phyloP scores from a whole-genome alignment of 2,888 invertebrate genomes.

The Netelia melanura region DNA sequence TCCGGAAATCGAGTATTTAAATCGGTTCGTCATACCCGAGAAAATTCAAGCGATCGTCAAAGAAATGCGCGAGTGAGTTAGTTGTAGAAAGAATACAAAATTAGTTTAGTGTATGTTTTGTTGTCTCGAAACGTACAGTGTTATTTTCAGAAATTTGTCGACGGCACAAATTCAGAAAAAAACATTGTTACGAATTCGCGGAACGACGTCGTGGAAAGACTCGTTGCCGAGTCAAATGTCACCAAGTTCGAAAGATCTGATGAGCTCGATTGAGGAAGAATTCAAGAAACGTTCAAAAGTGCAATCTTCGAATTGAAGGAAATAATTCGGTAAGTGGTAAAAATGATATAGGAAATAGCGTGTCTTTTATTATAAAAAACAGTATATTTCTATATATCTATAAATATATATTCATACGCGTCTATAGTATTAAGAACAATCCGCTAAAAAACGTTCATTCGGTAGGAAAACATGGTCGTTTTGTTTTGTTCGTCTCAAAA shows the following conservation, averaged over 20 bases:
- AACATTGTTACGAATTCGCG: slow-evolving; percentile 66
- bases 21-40: slow-evolving; percentile 68
- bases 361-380: slow-evolving; percentile 19
- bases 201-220: slow-evolving; percentile 69
- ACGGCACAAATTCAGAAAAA: slow-evolving; percentile 70
- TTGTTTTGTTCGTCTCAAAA: neutral
- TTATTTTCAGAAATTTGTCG: slow-evolving; percentile 71
- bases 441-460: slow-evolving; percentile 29
- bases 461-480: slow-evolving; percentile 43
- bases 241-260: slow-evolving; percentile 20
- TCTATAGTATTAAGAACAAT: slow-evolving; percentile 26
- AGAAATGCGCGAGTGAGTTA: slow-evolving; percentile 72
- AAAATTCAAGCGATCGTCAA: slow-evolving; percentile 68
- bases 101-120: neutral
- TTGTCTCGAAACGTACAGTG: neutral
- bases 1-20: slow-evolving; percentile 72
- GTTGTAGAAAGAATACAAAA: slow-evolving; percentile 6
- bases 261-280: slow-evolving; percentile 34
- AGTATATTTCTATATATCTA: slow-evolving; percentile 23
- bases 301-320: neutral
- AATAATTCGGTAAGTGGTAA: neutral
- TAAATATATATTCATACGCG: slow-evolving; percentile 14
- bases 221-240: slow-evolving; percentile 70
- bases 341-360: neutral
- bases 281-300: slow-evolving; percentile 35